A percentile compares a stretch with the other conserved stretches of the same genome.
phyloP scores from a whole-genome alignment of 2,113 vertebrate species.

The Pungitius pungitius region DNA sequence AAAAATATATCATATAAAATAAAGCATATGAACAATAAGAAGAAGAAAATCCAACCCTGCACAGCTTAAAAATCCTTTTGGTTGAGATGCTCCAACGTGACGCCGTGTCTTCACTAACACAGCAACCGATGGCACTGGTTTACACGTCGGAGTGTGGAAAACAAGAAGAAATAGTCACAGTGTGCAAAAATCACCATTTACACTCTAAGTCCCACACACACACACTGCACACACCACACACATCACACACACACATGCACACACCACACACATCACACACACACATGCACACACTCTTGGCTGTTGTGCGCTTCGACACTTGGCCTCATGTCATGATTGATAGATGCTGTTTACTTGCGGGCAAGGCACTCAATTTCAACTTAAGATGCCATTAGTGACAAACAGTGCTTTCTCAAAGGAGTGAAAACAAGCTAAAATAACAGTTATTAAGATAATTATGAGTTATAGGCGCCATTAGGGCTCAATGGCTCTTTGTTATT shows the following conservation, averaged over 20 bases:
- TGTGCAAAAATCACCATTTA: slow-evolving; percentile 23
- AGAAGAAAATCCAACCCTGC: background rate
- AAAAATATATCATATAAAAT: background rate
- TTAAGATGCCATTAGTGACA: slow-evolving; percentile 73
- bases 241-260: slow-evolving; percentile 19
- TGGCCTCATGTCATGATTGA: slow-evolving; percentile 70
- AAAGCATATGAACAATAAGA: background rate
- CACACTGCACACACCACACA: slow-evolving; percentile 20
- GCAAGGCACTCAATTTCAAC: slow-evolving; percentile 76
- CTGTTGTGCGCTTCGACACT: slow-evolving; percentile 53
- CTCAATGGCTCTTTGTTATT: slow-evolving; percentile 58
- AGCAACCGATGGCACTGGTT: slow-evolving; percentile 14
- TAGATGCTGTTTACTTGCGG: slow-evolving; percentile 75
- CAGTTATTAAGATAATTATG: slow-evolving; percentile 72
- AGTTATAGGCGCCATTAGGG: slow-evolving; percentile 72
- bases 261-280: slow-evolving; percentile 29
- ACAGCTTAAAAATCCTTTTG: background rate
- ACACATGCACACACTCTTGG: slow-evolving; percentile 24
- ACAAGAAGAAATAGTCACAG: slow-evolving; percentile 18
- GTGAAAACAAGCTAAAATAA: slow-evolving; percentile 71
- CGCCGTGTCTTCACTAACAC: background rate
- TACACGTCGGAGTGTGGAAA: slow-evolving; percentile 12
- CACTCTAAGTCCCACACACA: background rate
- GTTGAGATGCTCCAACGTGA: background rate
- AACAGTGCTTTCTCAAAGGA: slow-evolving; percentile 66